phyloP scores from a whole-genome alignment of 2,113 vertebrate genomes.

The Datnioides undecimradiatus region DNA sequence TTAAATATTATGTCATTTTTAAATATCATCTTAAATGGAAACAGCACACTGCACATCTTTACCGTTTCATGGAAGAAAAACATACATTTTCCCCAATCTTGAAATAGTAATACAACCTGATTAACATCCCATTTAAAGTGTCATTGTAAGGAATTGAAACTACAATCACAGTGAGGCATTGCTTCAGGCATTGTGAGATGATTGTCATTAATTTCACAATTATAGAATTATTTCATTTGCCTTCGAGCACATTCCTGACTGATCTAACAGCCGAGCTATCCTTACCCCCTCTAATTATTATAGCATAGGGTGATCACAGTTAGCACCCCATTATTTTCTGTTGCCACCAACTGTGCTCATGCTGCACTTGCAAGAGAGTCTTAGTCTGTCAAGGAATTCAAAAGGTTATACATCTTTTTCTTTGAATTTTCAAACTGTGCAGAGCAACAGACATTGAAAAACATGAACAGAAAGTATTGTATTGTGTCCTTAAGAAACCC shows the following conservation, averaged over 20 bases:
- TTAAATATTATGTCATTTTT: background rate
- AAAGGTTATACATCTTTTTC: background rate
- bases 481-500: background rate
- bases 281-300: constrained; percentile 3
- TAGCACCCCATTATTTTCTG: background rate
- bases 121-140: constrained; percentile 23
- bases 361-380: background rate
- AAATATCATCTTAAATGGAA: background rate
- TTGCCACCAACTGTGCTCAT: background rate
- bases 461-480: background rate
- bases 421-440: constrained; percentile 11
- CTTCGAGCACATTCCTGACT: constrained; percentile 6
- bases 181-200: constrained; percentile 22
- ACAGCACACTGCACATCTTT: background rate
- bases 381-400: background rate
- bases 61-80: background rate
- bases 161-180: background rate
- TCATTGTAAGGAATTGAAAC: constrained; percentile 23
- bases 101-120: constrained; percentile 6
- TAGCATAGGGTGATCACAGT: constrained; percentile 1
- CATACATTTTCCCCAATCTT: background rate
- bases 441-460: constrained; percentile 8
- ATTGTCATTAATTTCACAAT: constrained; percentile 51
- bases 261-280: constrained; percentile 2
- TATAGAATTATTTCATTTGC: constrained; percentile 20